Evolutionary conservation across 2,113 vertebrate genomes (phyloP).

Genomic region (Tapirus terrestris): DNA sequence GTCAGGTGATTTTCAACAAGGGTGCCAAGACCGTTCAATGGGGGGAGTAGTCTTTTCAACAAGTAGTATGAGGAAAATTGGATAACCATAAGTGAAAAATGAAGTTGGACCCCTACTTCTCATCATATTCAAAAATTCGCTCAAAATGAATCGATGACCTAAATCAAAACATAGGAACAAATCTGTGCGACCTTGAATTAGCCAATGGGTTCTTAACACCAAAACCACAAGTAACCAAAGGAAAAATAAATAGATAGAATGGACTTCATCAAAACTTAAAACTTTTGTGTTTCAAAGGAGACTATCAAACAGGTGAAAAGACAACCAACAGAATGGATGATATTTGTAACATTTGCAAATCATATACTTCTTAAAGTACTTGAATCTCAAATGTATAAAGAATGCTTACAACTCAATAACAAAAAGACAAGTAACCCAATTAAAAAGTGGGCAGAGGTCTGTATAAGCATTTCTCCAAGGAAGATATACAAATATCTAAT

Average conservation of each 20-base stretch:
- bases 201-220: neutral
- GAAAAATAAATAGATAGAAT: neutral
- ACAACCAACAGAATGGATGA: neutral
- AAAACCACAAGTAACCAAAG: neutral
- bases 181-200: neutral
- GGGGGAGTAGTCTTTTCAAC: neutral
- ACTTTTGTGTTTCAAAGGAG: neutral
- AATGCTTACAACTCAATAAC: neutral
- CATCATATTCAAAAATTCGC: neutral
- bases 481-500: neutral
- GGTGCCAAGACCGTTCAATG: neutral
- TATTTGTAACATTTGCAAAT: neutral
- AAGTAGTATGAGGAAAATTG: neutral
- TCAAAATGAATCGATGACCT: neutral
- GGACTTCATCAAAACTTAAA: neutral
- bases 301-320: neutral
- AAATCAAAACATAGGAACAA: neutral
- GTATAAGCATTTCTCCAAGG: neutral
- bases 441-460: neutral
- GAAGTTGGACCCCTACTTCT: neutral
- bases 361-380: neutral
- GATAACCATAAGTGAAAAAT: neutral
- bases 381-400: neutral
- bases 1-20: neutral
- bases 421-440: neutral